phyloP scores from a whole-genome alignment of 2,113 vertebrate genomes.

The Stomatorhinus ivindoensis region DNA sequence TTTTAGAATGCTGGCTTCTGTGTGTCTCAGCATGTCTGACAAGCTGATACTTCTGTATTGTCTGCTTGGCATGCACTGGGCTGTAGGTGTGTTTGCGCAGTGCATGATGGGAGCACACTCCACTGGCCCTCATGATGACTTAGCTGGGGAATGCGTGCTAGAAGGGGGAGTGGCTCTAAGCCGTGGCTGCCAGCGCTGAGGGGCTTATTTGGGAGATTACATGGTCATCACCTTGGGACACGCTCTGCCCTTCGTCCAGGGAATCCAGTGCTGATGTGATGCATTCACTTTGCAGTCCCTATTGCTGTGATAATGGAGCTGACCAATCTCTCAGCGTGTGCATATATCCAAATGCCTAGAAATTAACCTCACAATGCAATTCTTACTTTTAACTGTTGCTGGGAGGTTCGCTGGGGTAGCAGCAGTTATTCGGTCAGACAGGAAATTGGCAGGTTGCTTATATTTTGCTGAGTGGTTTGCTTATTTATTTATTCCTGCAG shows the following conservation, averaged over 20 bases:
- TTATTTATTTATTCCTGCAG: background rate
- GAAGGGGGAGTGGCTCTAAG: slow-evolving; percentile 64
- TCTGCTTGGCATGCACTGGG: background rate
- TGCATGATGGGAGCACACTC: slow-evolving; percentile 47
- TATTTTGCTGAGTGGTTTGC: background rate
- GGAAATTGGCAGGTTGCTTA: background rate
- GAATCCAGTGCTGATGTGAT: slow-evolving; percentile 64
- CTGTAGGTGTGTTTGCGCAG: slow-evolving; percentile 29
- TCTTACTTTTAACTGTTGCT: slow-evolving; percentile 47
- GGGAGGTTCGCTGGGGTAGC: slow-evolving; percentile 45
- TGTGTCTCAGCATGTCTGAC: background rate
- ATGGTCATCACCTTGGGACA: slow-evolving; percentile 67
- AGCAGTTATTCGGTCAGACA: slow-evolving; percentile 29
- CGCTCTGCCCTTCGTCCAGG: slow-evolving; percentile 47
- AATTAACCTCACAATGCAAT: slow-evolving; percentile 47
- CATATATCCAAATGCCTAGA: slow-evolving; percentile 52
- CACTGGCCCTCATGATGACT: slow-evolving; percentile 44
- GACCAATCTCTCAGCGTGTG: slow-evolving; percentile 57
- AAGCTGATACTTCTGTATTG: background rate
- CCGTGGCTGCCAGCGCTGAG: slow-evolving; percentile 52
- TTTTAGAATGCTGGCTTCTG: background rate
- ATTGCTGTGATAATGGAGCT: slow-evolving; percentile 65
- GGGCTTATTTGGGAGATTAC: slow-evolving; percentile 71
- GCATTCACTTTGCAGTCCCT: slow-evolving; percentile 59
- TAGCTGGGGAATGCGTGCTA: slow-evolving; percentile 59